A percentile compares a stretch with the other conserved stretches of the same genome.
phyloP scores from a whole-genome alignment of 2,888 invertebrate species.

The Ceraclea dissimilis region DNA sequence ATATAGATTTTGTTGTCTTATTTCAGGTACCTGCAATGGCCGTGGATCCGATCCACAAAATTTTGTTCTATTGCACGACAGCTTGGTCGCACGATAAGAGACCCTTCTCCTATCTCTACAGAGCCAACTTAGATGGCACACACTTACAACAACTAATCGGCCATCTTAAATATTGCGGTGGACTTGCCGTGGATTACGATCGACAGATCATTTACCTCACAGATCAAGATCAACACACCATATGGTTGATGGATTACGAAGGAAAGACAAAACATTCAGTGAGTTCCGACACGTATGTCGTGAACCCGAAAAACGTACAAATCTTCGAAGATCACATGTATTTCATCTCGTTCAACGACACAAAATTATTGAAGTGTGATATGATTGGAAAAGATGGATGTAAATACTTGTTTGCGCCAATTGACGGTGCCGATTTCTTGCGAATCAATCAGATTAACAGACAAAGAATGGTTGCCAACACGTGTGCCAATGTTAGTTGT shows the following conservation, averaged over 20 bases:
- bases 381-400: slow-evolving; percentile 48
- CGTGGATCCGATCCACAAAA: slow-evolving; percentile 54
- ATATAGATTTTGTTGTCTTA: too few species aligned
- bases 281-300: slow-evolving; percentile 37
- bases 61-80: slow-evolving; percentile 53
- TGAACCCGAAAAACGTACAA: slow-evolving; percentile 56
- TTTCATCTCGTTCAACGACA: slow-evolving; percentile 52
- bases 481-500: slow-evolving; percentile 49
- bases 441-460: slow-evolving; percentile 46
- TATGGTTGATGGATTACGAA: slow-evolving; percentile 46
- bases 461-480: slow-evolving; percentile 44
- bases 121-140: slow-evolving; percentile 48
- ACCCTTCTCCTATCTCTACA: slow-evolving; percentile 45
- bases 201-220: slow-evolving; percentile 65
- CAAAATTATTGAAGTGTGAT: slow-evolving; percentile 52
- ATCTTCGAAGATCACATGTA: slow-evolving; percentile 73
- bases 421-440: not conserved
- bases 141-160: slow-evolving; percentile 37
- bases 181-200: slow-evolving; percentile 43
- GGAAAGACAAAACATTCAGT: slow-evolving; percentile 35
- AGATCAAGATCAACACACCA: slow-evolving; percentile 51
- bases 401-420: slow-evolving; percentile 23
- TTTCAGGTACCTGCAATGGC: slow-evolving; percentile 50
- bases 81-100: slow-evolving; percentile 27
- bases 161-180: slow-evolving; percentile 36